Evolutionary conservation across 2,888 invertebrate species (phyloP), one percentile per base, ranked within the genome.

Genomic region (Plebejus argus): DNA sequence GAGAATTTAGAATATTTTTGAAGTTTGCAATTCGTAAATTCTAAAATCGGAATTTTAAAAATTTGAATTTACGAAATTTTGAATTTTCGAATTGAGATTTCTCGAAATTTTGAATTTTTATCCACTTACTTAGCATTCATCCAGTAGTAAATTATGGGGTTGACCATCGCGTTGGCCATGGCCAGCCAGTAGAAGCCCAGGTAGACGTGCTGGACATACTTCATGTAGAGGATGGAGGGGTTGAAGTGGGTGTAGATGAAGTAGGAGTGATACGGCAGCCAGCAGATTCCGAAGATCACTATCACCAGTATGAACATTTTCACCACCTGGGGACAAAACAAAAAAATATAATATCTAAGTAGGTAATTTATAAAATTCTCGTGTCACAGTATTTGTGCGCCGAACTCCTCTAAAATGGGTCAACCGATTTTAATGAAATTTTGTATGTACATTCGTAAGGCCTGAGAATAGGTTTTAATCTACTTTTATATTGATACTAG

Each of bases 101-200:
- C 2, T n/a, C 20, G 2, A 10, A 4, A 45, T 5, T 28, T 15
- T 35, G 15, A 49, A 39, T 7, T 70, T 53, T 45, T 18, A 23
- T 76, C 76, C 28, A 89, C 93, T 95, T 90, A 97, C 97, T 97
- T 96, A 82, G 97, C 96, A 89, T 98, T 98, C 98, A 98, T 98
- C 97, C 98, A 98, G 87, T 98, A 98, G 88, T 98, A 98, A 76
- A 98, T 97, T 78, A 98, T 95, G 0, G 98, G 98, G 91, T 98
- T 98, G 78, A 98, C 98, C 97, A 98, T 98, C 0, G 98, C 97
- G 86, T 98, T 98, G 15, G 98, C 97, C 98, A 98, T 98, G 3
- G 98, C 98, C 78, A 98, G 94, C 97, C 97, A 98, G 86, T 98
- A 98, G 91, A 98, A 98, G 35, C 96, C 96, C 76, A 98, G 94